Evolutionary conservation across 2,888 invertebrate species (phyloP).

Genomic region (Gastracanthus pulcherrimus): DNA sequence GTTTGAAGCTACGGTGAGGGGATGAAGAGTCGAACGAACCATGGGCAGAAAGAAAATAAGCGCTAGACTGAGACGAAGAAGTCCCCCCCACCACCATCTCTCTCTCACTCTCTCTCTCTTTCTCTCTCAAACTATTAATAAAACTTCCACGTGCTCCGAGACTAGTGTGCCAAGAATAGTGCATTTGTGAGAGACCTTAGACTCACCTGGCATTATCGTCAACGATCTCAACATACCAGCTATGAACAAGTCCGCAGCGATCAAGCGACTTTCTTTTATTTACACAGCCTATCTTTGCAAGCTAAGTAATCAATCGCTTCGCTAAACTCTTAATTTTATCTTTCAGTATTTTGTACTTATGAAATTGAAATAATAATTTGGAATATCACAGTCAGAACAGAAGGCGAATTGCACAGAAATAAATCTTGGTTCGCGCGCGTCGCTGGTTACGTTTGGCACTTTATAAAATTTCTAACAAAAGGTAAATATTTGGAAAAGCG

Average conservation of each 20-base stretch:
- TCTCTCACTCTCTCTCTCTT: not conserved
- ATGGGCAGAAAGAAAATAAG: too few relatives aligned
- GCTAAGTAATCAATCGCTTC: too few relatives aligned
- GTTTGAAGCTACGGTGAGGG: not conserved
- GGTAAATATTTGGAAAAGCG: slow-evolving; percentile 41
- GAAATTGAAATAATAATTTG: too few relatives aligned
- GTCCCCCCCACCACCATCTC: not conserved
- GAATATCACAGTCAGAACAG: too few relatives aligned
- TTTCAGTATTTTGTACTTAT: too few relatives aligned
- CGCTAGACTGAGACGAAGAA: too few relatives aligned
- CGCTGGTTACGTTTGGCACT: not conserved
- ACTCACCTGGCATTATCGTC: slow-evolving; percentile 19
- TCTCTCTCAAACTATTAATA: slow-evolving; percentile 63
- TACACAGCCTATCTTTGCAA: too few relatives aligned
- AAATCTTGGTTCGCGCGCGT: not conserved
- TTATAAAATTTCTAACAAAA: not conserved
- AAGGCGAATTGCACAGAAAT: not conserved
- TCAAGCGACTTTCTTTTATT: too few relatives aligned
- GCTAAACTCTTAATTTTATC: too few relatives aligned
- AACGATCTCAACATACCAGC: not conserved
- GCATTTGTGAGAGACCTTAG: slow-evolving; percentile 23
- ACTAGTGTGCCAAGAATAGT: slow-evolving; percentile 67
- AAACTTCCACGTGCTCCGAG: slow-evolving; percentile 63
- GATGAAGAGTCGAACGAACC: too few relatives aligned
- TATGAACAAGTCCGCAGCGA: not conserved